These are phyloP conservation scores for Pterocles burchelli DNA, from an alignment of 2,113 vertebrate genomes.

Conservation along the genomic window DNA sequence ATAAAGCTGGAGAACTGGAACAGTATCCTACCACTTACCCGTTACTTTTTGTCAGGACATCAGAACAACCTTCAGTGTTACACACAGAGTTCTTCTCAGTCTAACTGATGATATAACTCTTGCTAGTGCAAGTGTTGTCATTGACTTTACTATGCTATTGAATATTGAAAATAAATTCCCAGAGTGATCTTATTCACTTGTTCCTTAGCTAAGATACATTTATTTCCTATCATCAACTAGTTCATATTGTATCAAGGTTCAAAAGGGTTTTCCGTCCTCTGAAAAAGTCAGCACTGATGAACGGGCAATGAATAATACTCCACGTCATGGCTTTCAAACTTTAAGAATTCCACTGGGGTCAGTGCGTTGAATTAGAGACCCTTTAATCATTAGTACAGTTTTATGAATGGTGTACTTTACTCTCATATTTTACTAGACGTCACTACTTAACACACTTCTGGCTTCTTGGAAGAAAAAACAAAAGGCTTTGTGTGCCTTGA, in stretches of 20 bases:
- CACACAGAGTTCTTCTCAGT: not conserved
- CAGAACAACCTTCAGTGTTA: not conserved
- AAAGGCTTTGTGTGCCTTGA: constrained; percentile 44
- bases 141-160: not conserved
- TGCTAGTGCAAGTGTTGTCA: not conserved
- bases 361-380: constrained; percentile 52
- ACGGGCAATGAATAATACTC: constrained; percentile 36
- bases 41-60: not conserved
- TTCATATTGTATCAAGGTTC: not conserved
- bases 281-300: constrained; percentile 33
- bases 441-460: constrained; percentile 49
- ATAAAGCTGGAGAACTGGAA: not conserved
- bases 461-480: constrained; percentile 6
- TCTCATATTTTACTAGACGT: constrained; percentile 50
- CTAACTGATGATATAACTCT: not conserved
- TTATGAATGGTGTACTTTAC: constrained; percentile 62
- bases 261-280: constrained; percentile 7
- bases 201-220: not conserved
- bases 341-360: constrained; percentile 60
- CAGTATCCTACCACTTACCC: not conserved
- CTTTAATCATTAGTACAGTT: constrained; percentile 52
- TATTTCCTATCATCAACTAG: not conserved
- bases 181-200: not conserved
- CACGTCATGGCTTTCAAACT: constrained; percentile 38
- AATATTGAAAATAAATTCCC: not conserved